These are phyloP conservation scores for Eulemur albifrons DNA, from an alignment of 2,797 vertebrate genomes.

Conservation along the genomic window DNA sequence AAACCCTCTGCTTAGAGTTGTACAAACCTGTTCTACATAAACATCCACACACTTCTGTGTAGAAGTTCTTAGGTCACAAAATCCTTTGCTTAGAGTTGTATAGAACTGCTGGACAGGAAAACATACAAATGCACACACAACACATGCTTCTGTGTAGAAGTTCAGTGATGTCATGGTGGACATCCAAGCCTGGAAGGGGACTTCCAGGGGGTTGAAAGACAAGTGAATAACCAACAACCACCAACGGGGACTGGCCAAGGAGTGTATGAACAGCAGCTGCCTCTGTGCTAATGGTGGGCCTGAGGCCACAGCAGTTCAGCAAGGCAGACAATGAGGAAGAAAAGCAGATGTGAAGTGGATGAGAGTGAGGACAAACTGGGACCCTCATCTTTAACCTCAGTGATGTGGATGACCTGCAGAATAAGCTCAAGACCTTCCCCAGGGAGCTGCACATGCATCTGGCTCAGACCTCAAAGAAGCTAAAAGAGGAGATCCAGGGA, in stretches of 20 bases:
- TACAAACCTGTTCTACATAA: neutral
- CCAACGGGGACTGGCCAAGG: neutral
- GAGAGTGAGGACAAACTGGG: neutral
- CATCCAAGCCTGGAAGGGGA: neutral
- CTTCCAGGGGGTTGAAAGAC: neutral
- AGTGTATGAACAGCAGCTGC: neutral
- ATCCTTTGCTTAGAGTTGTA: neutral
- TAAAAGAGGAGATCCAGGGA: neutral
- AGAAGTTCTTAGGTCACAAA: neutral
- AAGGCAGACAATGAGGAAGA: neutral
- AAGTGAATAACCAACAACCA: neutral
- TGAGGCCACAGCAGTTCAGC: accelerated
- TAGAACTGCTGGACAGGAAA: neutral
- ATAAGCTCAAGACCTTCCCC: neutral
- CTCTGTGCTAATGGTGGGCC: accelerated
- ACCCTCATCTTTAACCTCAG: neutral
- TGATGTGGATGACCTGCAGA: neutral
- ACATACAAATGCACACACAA: neutral
- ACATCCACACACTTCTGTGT: neutral
- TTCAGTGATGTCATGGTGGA: neutral
- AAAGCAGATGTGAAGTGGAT: neutral
- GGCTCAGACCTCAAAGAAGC: neutral
- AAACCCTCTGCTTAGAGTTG: neutral
- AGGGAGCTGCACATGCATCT: neutral
- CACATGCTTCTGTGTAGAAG: neutral